Evolutionary conservation across 2,888 invertebrate species (phyloP).

Genomic region (Cepaea hortensis): DNA sequence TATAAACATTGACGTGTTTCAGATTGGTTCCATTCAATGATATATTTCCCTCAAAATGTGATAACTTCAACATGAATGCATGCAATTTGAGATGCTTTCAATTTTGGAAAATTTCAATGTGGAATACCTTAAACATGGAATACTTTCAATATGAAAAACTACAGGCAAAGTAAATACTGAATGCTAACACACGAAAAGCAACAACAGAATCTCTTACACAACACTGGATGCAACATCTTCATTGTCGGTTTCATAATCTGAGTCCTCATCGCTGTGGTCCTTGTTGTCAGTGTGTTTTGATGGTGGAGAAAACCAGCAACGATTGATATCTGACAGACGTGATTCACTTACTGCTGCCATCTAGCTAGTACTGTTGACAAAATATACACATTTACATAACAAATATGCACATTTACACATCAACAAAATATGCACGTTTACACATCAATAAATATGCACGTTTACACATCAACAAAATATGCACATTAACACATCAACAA

Average conservation of each 20-base stretch:
- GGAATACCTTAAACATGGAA: no score
- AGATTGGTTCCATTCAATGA: no score
- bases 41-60: no score
- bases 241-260: constrained; percentile 70
- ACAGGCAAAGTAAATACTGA: neutral
- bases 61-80: no score
- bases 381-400: no score
- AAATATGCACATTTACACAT: neutral
- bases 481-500: no score
- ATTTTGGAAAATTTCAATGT: no score
- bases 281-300: constrained; percentile 67
- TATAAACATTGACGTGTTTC: no score
- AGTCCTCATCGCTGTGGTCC: constrained; percentile 66
- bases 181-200: neutral
- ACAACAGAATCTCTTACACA: constrained; percentile 47
- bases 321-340: constrained; percentile 59
- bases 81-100: no score
- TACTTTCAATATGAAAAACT: no score
- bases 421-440: neutral
- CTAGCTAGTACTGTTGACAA: neutral
- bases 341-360: constrained; percentile 48
- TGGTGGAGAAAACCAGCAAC: constrained; percentile 62
- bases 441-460: no score
- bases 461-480: neutral
- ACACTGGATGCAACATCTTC: constrained; percentile 49